These are phyloP conservation scores for Poecilus cupreus DNA, from an alignment of 2,888 invertebrate species.

Conservation along the genomic window DNA sequence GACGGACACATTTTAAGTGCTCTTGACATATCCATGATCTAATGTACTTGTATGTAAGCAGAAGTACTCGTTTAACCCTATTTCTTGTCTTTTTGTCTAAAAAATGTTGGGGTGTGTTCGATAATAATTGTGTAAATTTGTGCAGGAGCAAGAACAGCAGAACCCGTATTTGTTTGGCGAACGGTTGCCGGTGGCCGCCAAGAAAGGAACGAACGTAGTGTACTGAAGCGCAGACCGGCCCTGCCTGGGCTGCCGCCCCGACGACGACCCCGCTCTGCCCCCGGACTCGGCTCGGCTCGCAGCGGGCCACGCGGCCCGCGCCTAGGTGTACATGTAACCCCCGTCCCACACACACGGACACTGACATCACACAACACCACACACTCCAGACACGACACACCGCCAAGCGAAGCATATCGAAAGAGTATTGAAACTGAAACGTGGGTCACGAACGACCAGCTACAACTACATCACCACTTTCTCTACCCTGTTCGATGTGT, in stretches of 20 bases:
- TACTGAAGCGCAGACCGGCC: conserved; percentile 65
- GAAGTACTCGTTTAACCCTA: too few relatives aligned
- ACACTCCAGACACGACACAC: not conserved
- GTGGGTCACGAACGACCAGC: not conserved
- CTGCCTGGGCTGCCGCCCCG: not conserved
- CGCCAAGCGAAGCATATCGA: not conserved
- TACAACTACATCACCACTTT: not conserved
- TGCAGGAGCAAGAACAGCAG: conserved; percentile 74
- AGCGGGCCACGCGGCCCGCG: conserved; percentile 7
- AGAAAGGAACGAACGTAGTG: conserved; percentile 88
- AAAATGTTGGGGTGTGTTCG: conserved; percentile 10
- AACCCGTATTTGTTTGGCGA: conserved; percentile 92
- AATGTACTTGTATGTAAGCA: too few relatives aligned
- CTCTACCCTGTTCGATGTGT: conserved; percentile 32
- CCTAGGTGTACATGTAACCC: conserved; percentile 17
- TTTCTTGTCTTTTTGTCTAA: too few relatives aligned
- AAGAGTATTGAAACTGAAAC: not conserved
- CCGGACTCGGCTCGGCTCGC: not conserved
- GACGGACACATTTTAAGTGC: too few relatives aligned
- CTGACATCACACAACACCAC: conserved; percentile 33
- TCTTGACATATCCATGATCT: too few relatives aligned
- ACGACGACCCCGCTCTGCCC: not conserved
- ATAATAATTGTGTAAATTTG: conserved; percentile 67
- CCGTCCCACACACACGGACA: conserved; percentile 5
- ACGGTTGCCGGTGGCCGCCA: conserved; percentile 92